Percentiles rank a stretch among this genome's conserved stretches.
Evolutionary conservation across 2,113 vertebrate species (phyloP).

Genomic region (Antechinus stuartii): DNA sequence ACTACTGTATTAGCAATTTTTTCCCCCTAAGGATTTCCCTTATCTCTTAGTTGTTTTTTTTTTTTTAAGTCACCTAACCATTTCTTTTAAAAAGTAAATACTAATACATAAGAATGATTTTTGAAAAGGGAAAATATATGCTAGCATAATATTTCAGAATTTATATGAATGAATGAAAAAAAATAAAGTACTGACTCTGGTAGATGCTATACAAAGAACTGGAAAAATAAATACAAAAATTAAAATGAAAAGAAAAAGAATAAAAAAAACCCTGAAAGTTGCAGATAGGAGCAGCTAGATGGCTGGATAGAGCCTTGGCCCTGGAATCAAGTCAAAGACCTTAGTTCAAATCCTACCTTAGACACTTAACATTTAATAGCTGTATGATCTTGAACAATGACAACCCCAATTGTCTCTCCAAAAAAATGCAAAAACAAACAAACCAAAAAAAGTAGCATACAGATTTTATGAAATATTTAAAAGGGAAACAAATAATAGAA

Average conservation of each 20-base stretch:
- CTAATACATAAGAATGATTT: not conserved
- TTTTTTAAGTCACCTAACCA: not conserved
- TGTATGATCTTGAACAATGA: no score
- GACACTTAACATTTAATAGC: no score
- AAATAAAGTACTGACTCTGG: not conserved
- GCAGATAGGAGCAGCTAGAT: no score
- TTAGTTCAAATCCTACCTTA: no score
- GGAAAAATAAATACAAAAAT: not conserved
- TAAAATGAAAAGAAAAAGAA: not conserved
- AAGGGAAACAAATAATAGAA: not conserved
- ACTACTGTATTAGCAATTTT: not conserved
- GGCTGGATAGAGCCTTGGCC: no score
- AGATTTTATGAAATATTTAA: not conserved
- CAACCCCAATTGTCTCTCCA: no score
- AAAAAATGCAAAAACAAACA: not conserved
- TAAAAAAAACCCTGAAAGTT: no score
- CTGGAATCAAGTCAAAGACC: no score
- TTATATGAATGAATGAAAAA: not conserved
- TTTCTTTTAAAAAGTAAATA: not conserved
- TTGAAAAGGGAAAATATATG: not conserved
- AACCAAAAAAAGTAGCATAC: not conserved
- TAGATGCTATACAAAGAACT: not conserved
- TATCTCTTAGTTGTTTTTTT: slow-evolving; percentile 24
- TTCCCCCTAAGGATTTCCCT: not conserved
- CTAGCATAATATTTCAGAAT: not conserved